Base-by-base conservation (phyloP, 2,797 vertebrate species). In the Oophaga sylvatica region DNA sequence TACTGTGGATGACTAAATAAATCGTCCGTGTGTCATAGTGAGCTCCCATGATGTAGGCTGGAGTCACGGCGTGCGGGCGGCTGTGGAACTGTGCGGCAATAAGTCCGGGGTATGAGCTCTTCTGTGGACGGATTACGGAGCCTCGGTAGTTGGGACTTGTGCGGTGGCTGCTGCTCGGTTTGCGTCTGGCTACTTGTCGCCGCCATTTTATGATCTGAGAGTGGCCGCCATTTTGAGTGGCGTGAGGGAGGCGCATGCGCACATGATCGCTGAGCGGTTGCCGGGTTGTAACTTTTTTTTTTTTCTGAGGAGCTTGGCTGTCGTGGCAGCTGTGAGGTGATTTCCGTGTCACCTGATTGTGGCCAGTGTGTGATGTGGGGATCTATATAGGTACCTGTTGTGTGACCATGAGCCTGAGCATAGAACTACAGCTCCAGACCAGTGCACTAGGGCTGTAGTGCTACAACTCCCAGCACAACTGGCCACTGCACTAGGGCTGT, bases 201-300 rank as follows among this genome's bases (percentile, higher is more conserved):
- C 81, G 81, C 81, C 81, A 83, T 83, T 83, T 83, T 29, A 20
- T 78, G 10, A 71, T 0, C 7, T 5, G 5, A 8, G 19, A n/a
- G 10, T 20, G 10, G 62, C 90, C 75, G 90, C 90, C 91, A 91
- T 91, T 91, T 91, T 91, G 86, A 88, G 81, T 63, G 16, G 3
- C 11, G 19, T 11, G 15, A 8, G 20, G 17, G 17, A 10, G 1
- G 76, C 87, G 81, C 87, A 80, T 88, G 87, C 87, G 81, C 63
- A 79, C 6, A 79, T 1, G 7, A 35, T 2, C 17, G 17, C 70
- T 71, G 70, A 7, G 19, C 6, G 19, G 41, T 9, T 41, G 7
- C 13, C 0, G 1, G 20, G 13, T 10, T 13, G 10, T 31, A 6
- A 68, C 67, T 29, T 0, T 11, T 35, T 53, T n/a, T 12, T 48